These are phyloP conservation scores for Dugesia japonica DNA, from an alignment of 2,888 invertebrate genomes.

Conservation along the genomic window DNA sequence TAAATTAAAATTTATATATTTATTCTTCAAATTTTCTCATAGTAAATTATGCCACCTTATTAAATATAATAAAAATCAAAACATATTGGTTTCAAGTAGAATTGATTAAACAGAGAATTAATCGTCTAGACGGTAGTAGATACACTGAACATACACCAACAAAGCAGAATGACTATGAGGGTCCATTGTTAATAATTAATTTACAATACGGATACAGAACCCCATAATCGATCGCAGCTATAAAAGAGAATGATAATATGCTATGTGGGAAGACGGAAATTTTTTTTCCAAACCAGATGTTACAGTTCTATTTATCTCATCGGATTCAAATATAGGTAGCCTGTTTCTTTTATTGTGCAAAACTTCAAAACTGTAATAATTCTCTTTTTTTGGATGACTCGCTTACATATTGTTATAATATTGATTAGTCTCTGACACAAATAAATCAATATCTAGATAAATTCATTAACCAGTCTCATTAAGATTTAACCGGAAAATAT, in stretches of 20 bases:
- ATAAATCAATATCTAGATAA: too few species aligned
- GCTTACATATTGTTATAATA: too few species aligned
- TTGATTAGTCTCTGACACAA: too few species aligned
- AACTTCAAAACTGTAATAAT: background rate
- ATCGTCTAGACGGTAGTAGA: constrained; percentile 16
- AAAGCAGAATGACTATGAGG: background rate
- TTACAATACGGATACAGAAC: background rate
- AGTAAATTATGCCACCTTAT: background rate
- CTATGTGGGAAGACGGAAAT: constrained; percentile 10
- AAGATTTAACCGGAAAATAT: too few species aligned
- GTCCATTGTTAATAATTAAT: constrained; percentile 20
- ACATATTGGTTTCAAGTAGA: background rate
- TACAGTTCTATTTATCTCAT: background rate
- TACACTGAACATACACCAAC: background rate
- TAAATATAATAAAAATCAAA: constrained; percentile 3
- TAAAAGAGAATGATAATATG: constrained; percentile 10
- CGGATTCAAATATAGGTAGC: background rate
- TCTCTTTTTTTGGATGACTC: background rate
- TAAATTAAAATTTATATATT: too few species aligned
- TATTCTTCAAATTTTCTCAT: background rate
- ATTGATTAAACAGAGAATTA: background rate
- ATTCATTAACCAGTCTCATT: too few species aligned
- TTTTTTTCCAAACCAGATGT: constrained; percentile 8
- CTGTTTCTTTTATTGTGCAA: background rate
- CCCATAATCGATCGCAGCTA: constrained; percentile 9